Evolutionary conservation across 2,797 vertebrate species (phyloP), one percentile per base, ranked within the genome.

Genomic region (Lophura swinhoii): DNA sequence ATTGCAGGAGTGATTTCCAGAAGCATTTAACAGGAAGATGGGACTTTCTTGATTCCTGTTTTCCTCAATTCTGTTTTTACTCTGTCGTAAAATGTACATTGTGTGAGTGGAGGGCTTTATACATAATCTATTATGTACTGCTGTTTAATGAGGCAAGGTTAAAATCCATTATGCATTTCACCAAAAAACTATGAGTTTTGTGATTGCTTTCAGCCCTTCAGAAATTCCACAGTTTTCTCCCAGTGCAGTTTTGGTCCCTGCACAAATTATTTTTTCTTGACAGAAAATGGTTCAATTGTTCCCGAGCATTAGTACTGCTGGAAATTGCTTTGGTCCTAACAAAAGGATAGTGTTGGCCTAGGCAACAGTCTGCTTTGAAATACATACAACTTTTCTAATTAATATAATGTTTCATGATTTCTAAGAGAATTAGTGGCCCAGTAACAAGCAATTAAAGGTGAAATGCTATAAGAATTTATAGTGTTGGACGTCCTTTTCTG

Each of bases 111-210:
- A 66, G 63, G 16, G 26, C 62, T 91, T 91, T 86, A 63, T 37
- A 91, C 29, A 84, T 75, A 55, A 91, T 56, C 31, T 70, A 58
- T 86, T 81, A 84, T 48, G 43, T 51, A 87, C 35, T 73, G 56
- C 29, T 88, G 77, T 90, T 94, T 82, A 95, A 95, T 94, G 90
- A 95, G 51, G 80, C 3, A 5, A 94, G 74, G 88, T 84, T 60
- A 93, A 93, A 94, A 95, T 48, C 51, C 84, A 93, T 88, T 81
- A 84, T 4, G 24, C 39, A 63, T 88, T 95, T 86, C 78, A 93
- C 60, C 43, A 84, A 90, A 90, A 73, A 53, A n/a, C 46, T 73
- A 1, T 59, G 60, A 72, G 49, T 76, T 86, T 70, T 73, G 39
- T 69, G 53, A 88, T 73, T 95, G 35, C 59, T 87, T 75, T 90